Percentiles rank a stretch among this genome's conserved stretches.
Conservation (phyloP, 2,888 invertebrate species). For the Hirtodrosophila confusa region DNA sequence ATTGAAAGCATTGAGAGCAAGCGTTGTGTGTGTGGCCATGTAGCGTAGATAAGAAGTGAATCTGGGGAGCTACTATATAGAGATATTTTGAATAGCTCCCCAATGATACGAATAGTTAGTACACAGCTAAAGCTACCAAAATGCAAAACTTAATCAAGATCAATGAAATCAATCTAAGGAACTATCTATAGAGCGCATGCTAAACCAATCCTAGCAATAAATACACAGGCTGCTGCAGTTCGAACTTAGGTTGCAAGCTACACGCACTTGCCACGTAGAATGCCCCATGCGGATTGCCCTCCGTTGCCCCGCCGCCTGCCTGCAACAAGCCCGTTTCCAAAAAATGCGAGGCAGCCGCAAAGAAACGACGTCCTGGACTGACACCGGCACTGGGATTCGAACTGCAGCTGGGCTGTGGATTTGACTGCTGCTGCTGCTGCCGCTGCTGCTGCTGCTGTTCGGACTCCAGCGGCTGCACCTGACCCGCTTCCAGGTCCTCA, state of each 20-base stretch:
- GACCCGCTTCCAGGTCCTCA: constrained; percentile 63
- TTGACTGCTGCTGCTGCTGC: constrained; percentile 5
- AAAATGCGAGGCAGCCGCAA: constrained; percentile 71
- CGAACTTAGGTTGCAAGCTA: constrained; percentile 21
- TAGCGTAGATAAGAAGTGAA: constrained; percentile 29
- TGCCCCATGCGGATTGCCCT: constrained; percentile 11
- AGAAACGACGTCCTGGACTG: constrained; percentile 62
- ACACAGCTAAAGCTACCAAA: constrained; percentile 27
- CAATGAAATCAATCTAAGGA: too few species aligned
- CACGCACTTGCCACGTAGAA: constrained; percentile 71
- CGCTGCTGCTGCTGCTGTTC: constrained; percentile 22
- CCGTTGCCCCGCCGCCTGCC: constrained; percentile 11
- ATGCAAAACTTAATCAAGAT: constrained; percentile 16
- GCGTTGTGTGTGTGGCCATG: constrained; percentile 66
- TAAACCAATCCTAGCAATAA: constrained; percentile 39
- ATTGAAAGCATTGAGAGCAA: constrained; percentile 38
- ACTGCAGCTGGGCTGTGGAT: constrained; percentile 2
- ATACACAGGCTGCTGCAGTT: background rate
- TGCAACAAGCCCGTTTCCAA: constrained; percentile 63
- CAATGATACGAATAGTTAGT: background rate
- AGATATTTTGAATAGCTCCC: background rate
- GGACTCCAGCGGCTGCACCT: constrained; percentile 13
- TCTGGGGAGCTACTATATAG: too few species aligned
- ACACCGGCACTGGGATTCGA: constrained; percentile 7
- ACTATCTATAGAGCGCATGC: constrained; percentile 45